These are phyloP conservation scores for Piaya cayana DNA, from an alignment of 2,113 vertebrate species.

Conservation along the genomic window DNA sequence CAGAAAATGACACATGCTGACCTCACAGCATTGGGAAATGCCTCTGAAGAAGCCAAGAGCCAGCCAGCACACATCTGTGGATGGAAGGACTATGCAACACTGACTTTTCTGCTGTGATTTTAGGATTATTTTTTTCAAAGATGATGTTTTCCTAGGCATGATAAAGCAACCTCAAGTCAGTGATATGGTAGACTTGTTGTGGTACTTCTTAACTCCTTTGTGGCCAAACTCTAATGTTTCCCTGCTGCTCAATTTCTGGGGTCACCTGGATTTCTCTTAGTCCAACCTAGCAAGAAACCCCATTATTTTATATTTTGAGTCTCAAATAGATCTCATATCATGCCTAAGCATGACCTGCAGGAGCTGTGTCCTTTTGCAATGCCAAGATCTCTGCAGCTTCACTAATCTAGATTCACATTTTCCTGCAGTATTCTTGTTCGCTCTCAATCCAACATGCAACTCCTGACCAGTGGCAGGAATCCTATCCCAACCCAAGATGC, in stretches of 20 bases:
- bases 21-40: background rate
- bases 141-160: background rate
- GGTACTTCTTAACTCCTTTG: background rate
- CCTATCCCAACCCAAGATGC: background rate
- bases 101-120: background rate
- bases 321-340: background rate
- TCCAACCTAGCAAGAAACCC: background rate
- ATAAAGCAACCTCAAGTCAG: background rate
- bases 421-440: background rate
- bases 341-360: background rate
- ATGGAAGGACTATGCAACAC: background rate
- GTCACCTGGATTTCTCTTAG: background rate
- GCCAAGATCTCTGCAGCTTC: background rate
- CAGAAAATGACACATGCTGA: background rate
- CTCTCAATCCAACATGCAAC: accelerated
- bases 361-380: background rate
- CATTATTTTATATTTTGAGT: background rate
- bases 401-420: background rate
- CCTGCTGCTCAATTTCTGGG: background rate
- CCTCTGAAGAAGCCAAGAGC: background rate
- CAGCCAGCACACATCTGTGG: background rate
- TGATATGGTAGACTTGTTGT: accelerated
- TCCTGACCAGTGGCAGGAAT: background rate
- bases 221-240: background rate
- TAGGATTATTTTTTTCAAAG: background rate